A percentile compares a stretch with the other conserved stretches of the same genome.
Conservation (phyloP, 1,140 invertebrate species). For the Battus philenor region DNA sequence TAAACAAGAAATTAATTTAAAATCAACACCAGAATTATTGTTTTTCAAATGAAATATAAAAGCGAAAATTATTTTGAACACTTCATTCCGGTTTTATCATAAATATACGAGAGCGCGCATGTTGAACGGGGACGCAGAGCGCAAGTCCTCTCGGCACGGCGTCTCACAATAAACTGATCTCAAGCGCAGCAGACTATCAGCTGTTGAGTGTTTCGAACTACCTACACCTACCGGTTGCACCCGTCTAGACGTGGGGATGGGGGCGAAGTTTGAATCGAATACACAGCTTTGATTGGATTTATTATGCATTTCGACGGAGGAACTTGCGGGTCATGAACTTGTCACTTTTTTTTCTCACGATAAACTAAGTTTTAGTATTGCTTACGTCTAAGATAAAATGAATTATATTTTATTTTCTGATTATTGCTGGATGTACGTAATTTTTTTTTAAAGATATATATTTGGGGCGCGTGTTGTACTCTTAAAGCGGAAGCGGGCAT, state of each 20-base stretch:
- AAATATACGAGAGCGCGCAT: not conserved
- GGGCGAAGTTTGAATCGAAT: slow-evolving; percentile 11
- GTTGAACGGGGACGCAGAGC: slow-evolving; percentile 1
- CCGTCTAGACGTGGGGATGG: slow-evolving; percentile 38
- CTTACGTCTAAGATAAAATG: too few relatives aligned
- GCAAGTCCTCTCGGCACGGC: slow-evolving; percentile 26
- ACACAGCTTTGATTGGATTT: slow-evolving; percentile 11
- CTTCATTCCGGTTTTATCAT: too few relatives aligned
- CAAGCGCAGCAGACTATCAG: slow-evolving; percentile 29
- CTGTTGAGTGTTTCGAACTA: slow-evolving; percentile 31
- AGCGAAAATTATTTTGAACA: not conserved
- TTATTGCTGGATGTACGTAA: too few relatives aligned
- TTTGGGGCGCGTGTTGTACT: too few relatives aligned
- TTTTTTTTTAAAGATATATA: too few relatives aligned
- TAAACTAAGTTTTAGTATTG: too few relatives aligned
- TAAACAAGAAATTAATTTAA: too few relatives aligned
- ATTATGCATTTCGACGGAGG: slow-evolving; percentile 3
- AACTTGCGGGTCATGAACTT: not conserved
- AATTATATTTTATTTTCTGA: too few relatives aligned
- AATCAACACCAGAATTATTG: too few relatives aligned
- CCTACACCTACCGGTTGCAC: slow-evolving; percentile 25
- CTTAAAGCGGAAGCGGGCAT: too few relatives aligned
- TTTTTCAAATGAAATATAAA: too few relatives aligned
- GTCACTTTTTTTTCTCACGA: not conserved
- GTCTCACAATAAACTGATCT: slow-evolving; percentile 28